Evolutionary conservation across 2,113 vertebrate species (phyloP).

Genomic region (Poeciliopsis occidentalis): DNA sequence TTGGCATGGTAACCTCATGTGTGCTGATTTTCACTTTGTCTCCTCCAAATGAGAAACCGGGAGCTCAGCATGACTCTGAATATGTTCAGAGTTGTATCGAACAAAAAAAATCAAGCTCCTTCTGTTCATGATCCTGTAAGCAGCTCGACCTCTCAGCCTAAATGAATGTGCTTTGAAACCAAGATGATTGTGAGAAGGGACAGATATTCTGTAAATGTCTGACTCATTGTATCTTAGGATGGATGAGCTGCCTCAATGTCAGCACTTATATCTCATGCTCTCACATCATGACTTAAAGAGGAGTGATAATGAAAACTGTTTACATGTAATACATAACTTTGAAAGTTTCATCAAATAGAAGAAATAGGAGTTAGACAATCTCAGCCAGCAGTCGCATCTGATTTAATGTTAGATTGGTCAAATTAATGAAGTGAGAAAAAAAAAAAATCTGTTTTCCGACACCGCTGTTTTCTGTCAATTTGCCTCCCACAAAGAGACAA

Average conservation of each 20-base stretch:
- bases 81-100: slow-evolving; percentile 4
- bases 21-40: slow-evolving; percentile 10
- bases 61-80: slow-evolving; percentile 4
- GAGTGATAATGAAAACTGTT: neutral
- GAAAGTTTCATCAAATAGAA: slow-evolving; percentile 11
- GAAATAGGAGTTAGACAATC: slow-evolving; percentile 63
- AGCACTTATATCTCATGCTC: slow-evolving; percentile 1
- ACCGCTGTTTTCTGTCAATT: slow-evolving; percentile 62
- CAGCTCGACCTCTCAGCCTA: slow-evolving; percentile 9
- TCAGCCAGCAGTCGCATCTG: slow-evolving; percentile 69
- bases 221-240: slow-evolving; percentile 1
- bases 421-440: slow-evolving; percentile 72
- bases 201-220: slow-evolving; percentile 6
- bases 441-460: slow-evolving; percentile 71
- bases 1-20: slow-evolving; percentile 49
- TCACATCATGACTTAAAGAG: slow-evolving; percentile 6
- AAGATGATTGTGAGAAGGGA: neutral
- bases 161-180: neutral
- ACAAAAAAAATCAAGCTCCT: slow-evolving; percentile 11
- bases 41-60: neutral
- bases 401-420: slow-evolving; percentile 70
- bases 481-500: slow-evolving; percentile 55
- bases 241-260: slow-evolving; percentile 53
- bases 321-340: slow-evolving; percentile 11
- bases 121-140: slow-evolving; percentile 1